phyloP scores from a whole-genome alignment of 2,113 vertebrate species.

The Candoia aspera region DNA sequence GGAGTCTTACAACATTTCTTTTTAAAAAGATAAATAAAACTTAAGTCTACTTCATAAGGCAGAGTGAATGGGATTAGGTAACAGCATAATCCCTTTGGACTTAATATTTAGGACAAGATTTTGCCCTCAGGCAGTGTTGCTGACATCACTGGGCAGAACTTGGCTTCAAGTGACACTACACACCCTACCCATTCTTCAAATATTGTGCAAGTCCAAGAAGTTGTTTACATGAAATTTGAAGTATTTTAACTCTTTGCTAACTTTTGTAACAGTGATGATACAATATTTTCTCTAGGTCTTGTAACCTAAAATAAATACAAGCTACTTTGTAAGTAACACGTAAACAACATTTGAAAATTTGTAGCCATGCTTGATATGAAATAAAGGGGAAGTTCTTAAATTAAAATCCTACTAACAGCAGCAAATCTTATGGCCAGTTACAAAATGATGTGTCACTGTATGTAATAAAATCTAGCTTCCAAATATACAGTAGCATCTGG shows the following conservation, averaged over 20 bases:
- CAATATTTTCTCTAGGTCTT: conserved; percentile 42
- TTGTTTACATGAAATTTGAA: conserved; percentile 41
- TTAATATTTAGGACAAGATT: conserved; percentile 18
- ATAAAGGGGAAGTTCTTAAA: conserved; percentile 50
- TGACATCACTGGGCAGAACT: conserved; percentile 21
- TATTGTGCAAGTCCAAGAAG: conserved; percentile 8
- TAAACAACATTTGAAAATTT: conserved; percentile 43
- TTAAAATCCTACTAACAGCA: conserved; percentile 58
- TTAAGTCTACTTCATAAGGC: neutral
- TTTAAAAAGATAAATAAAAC: conserved; percentile 28
- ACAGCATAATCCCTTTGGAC: neutral
- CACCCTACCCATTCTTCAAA: neutral
- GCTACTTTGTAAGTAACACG: conserved; percentile 48
- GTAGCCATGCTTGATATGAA: conserved; percentile 58
- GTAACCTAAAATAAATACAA: conserved; percentile 38
- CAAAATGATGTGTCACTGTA: conserved; percentile 51
- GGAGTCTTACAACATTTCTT: neutral
- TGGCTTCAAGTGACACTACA: neutral
- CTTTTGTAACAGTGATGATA: conserved; percentile 50
- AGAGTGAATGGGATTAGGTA: neutral
- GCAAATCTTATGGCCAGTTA: conserved; percentile 43
- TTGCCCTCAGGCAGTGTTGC: neutral
- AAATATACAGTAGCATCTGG: conserved; percentile 1
- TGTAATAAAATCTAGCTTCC: conserved; percentile 45
- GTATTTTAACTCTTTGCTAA: conserved; percentile 38